Evolutionary conservation across 2,797 vertebrate species (phyloP).

Genomic region (Megalops cyprinoides): DNA sequence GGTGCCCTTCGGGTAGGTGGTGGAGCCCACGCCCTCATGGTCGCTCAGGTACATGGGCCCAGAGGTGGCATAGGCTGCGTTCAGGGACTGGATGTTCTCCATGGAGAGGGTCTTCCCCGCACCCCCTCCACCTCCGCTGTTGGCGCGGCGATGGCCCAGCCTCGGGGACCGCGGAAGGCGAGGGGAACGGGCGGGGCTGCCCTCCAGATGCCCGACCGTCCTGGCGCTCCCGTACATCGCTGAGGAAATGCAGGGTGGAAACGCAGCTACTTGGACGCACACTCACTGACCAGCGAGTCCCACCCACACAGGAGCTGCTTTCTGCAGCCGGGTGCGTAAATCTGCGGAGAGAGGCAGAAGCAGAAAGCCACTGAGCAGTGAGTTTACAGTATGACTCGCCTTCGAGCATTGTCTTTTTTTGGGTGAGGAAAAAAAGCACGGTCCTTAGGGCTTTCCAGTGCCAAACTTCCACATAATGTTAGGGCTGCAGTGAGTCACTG

Average conservation of each 20-base stretch:
- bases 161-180: constrained; percentile 85
- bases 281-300: too few relatives aligned
- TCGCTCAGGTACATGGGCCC: constrained; percentile 91
- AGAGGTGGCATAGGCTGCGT: constrained; percentile 93
- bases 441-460: background rate
- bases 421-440: background rate
- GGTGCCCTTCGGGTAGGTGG: constrained; percentile 89
- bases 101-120: constrained; percentile 92
- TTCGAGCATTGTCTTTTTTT: background rate
- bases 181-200: constrained; percentile 81
- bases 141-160: constrained; percentile 82
- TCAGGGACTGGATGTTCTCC: constrained; percentile 98
- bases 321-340: background rate
- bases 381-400: background rate
- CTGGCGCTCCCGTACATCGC: constrained; percentile 85
- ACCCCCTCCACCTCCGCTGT: constrained; percentile 76
- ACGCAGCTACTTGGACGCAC: too few relatives aligned
- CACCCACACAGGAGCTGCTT: too few relatives aligned
- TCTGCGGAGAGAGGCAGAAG: background rate
- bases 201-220: constrained; percentile 80
- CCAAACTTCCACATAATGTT: too few relatives aligned
- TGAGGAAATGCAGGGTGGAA: background rate
- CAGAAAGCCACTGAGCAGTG: background rate
- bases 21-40: constrained; percentile 84
- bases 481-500: too few relatives aligned